Percentiles rank a stretch among this genome's conserved stretches.
These are phyloP conservation scores for Tortricodes alternella DNA, from an alignment of 2,888 invertebrate species.

Conservation along the genomic window DNA sequence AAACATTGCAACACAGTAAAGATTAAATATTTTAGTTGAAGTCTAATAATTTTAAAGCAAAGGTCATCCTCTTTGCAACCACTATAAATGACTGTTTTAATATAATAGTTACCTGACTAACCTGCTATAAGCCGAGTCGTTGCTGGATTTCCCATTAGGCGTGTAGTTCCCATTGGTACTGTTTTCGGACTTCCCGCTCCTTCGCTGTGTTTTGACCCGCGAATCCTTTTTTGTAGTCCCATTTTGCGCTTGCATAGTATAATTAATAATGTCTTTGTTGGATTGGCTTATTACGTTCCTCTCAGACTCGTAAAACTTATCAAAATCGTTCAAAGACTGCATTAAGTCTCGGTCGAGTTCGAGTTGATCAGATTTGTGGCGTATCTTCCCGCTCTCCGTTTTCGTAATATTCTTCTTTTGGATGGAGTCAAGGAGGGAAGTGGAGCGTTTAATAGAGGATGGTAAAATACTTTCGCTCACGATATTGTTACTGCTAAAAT, in stretches of 20 bases:
- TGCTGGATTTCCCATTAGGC: conserved; percentile 68
- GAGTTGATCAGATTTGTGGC: conserved; percentile 72
- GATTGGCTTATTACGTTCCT: conserved; percentile 55
- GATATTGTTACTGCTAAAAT: conserved; percentile 82
- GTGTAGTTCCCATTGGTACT: conserved; percentile 66
- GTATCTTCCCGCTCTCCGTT: conserved; percentile 62
- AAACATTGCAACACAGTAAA: too few relatives aligned
- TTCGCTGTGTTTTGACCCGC: conserved; percentile 58
- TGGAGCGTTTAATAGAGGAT: conserved; percentile 81
- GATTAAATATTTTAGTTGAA: too few relatives aligned
- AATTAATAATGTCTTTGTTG: conserved; percentile 52
- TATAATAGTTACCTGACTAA: conserved; percentile 78
- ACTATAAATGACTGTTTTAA: too few relatives aligned
- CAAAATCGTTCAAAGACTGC: conserved; percentile 78
- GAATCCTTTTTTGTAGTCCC: conserved; percentile 59
- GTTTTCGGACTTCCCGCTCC: conserved; percentile 59
- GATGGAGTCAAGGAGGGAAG: conserved; percentile 80
- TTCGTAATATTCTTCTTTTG: conserved; percentile 67
- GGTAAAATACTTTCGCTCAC: conserved; percentile 74
- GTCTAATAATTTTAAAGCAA: too few relatives aligned
- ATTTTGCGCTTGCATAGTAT: conserved; percentile 47
- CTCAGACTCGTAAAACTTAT: conserved; percentile 74
- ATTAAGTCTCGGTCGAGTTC: conserved; percentile 77
- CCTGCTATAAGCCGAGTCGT: conserved; percentile 94
- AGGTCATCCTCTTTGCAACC: too few relatives aligned